Evolutionary conservation across 2,113 vertebrate genomes (phyloP), one percentile per base, ranked within the genome.

Genomic region (Chaetodon auriga): DNA sequence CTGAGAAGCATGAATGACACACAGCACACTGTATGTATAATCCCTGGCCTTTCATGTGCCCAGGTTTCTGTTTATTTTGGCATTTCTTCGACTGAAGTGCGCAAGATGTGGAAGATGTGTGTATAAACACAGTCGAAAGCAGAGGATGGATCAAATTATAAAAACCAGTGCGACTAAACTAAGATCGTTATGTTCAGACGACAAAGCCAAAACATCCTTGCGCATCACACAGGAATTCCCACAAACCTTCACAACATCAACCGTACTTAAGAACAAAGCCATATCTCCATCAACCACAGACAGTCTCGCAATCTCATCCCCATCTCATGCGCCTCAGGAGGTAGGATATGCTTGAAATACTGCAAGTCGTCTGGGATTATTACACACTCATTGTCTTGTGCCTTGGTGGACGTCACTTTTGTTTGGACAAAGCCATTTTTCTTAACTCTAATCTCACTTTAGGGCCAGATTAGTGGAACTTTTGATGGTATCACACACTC

Each of bases 61-160:
- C 71, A 72, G 36, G 55, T 63, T 49, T 57, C 43, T 85, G 85
- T 89, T 92, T 92, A 74, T 89, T 92, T 90, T 90, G 79, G 76
- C 72, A 88, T 89, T 86, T 86, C 53, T 76, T 38, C 63, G 78
- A 68, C 61, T 76, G 43, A 68, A 82, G 74, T 83, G 79, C 43
- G 45, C 55, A 84, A 76, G 69, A 89, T 73, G 41, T 87, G 78
- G 51, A 84, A 76, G 69, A 89, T 73, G 41, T 87, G 78, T 84
- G 73, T 87, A 73, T 91, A 92, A 89, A 93, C 87, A 92, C 55
- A 86, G 60, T 79, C 74, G 84, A 78, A 82, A 73, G 54, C 36
- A 80, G 63, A 68, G 68, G 54, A 30, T 25, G 66, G 65, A 73
- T 84, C 57, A 83, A 91, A 83, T 84, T 45, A 45, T 11, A 9